Conservation (phyloP, 2,888 invertebrate species). For the Drosophila mayaguana region DNA sequence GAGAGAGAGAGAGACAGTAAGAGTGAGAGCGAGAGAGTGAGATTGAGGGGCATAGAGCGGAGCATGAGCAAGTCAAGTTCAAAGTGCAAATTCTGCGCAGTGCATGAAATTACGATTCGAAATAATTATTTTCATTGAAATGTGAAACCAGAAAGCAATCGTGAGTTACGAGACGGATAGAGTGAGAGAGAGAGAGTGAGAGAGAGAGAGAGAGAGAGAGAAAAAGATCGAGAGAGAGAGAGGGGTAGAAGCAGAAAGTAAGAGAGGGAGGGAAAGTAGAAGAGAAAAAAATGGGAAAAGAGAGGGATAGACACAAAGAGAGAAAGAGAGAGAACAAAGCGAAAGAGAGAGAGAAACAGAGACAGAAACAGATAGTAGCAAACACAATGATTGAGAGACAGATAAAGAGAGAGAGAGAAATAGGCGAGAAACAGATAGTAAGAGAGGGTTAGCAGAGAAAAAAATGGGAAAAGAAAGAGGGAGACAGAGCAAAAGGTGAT, state of each 20-base stretch:
- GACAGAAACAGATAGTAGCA: no score
- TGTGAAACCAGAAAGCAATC: slow-evolving; percentile 1
- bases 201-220: neutral
- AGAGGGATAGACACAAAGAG: neutral
- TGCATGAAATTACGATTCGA: neutral
- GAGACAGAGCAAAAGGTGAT: no score
- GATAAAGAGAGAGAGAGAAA: neutral
- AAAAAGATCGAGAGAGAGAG: neutral
- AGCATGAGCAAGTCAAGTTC: slow-evolving; percentile 28
- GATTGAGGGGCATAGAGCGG: neutral
- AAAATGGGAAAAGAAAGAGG: no score
- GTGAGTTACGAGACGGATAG: neutral
- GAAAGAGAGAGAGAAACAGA: neutral
- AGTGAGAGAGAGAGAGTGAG: neutral
- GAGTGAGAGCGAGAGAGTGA: neutral
- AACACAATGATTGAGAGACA: no score
- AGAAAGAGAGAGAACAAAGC: neutral
- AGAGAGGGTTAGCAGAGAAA: no score
- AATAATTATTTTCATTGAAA: neutral
- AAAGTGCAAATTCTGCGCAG: slow-evolving; percentile 25
- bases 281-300: neutral
- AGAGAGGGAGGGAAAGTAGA: neutral
- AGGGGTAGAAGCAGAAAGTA: neutral
- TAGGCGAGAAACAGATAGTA: no score
- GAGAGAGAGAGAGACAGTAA: neutral